Percentiles rank a stretch among this genome's conserved stretches.
Evolutionary conservation across 2,113 vertebrate species (phyloP).

Genomic region (Scatophagus argus): DNA sequence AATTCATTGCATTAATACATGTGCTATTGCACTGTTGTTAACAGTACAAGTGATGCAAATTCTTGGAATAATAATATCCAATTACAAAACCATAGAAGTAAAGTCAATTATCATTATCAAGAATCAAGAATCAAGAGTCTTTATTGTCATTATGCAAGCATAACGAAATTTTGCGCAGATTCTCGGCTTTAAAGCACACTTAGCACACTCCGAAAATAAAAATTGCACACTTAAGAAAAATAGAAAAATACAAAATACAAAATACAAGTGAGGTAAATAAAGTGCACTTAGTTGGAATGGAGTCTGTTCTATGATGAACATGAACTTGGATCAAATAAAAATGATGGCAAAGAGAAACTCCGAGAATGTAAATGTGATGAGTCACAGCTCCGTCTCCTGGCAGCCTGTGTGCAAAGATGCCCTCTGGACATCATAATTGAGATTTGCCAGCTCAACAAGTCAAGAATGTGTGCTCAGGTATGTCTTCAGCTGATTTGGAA

Average conservation of each 20-base stretch:
- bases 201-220: too few species aligned
- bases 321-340: constrained; percentile 11
- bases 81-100: too few species aligned
- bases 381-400: constrained; percentile 34
- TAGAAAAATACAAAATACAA: too few species aligned
- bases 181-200: too few species aligned
- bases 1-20: not conserved
- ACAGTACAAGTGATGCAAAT: too few species aligned
- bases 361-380: constrained; percentile 32
- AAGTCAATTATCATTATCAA: too few species aligned
- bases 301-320: not conserved
- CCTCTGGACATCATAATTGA: constrained; percentile 14
- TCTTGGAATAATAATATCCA: not conserved
- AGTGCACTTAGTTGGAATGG: too few species aligned
- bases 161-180: too few species aligned
- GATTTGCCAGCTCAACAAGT: constrained; percentile 13
- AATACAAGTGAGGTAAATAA: too few species aligned
- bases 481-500: not conserved
- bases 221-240: too few species aligned
- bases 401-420: constrained; percentile 22
- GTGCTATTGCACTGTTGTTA: not conserved
- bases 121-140: too few species aligned
- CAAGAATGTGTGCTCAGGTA: not conserved
- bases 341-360: not conserved
- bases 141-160: too few species aligned